Evolutionary conservation across 92 coral and sea anemone species (phyloP), one percentile per base, ranked within the genome.

Genomic region (Phenganax stokvisi): DNA sequence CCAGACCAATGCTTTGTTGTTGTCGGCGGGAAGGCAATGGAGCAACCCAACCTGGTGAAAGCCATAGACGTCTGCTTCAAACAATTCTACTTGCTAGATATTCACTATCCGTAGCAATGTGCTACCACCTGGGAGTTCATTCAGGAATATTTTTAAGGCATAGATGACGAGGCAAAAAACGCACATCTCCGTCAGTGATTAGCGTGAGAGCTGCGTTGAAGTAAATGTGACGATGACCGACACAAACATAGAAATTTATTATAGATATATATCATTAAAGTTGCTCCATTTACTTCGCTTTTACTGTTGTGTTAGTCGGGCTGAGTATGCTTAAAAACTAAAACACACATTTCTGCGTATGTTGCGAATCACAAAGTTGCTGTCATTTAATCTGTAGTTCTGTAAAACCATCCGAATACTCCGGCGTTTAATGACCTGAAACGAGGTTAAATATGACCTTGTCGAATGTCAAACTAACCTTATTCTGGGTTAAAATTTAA

Each of bases 1-100:
- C 77, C 77, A 52, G 28, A 25, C 56, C 29, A 72, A n/a, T n/a
- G 76, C 52, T 72, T 72, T 72, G 77, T 72, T 16, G 57, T 72
- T 51, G 77, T 72, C 25, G 74, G 13, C 25, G 27, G 68, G 13
- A 37, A 37, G 47, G 47, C 47, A 37, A 37, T 37, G 47, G 47
- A 37, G 47, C 47, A 37, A 37, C 47, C 68, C 68, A 62, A 28
- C 20, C 68, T 62, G 8, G 68, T 70, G 27, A 70, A 70, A 70
- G 74, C 54, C 31, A 52, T 70, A 25, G 74, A 70, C 31, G 74
- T 70, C 54, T 70, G 74, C 56, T 70, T 70, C 31, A 30, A 16
- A 37, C 12, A 6, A 13, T 70, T 70, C 6, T 70, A 27, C 56
- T 2, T 44, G 54, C 27, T 12, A 54, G 57, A 72, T 12, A 31